Conservation (phyloP, 2,797 vertebrate species). For the Oreochromis grahami region DNA sequence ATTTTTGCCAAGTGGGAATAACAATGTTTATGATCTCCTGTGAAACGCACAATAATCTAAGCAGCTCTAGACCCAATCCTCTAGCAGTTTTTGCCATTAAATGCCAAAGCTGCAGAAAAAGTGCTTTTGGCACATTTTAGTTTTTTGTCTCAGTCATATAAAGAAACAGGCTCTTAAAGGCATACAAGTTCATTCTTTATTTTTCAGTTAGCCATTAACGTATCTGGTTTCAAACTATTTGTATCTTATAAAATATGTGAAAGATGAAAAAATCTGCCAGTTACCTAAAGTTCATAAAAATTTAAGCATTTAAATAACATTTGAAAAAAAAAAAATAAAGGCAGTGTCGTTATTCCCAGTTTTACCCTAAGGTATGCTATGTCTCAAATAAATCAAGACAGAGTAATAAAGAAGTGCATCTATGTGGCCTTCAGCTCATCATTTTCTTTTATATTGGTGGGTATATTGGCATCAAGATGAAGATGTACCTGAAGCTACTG, state of each 20-base stretch:
- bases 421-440: not conserved
- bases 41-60: not conserved
- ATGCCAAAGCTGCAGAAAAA: not conserved
- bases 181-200: rapidly evolving
- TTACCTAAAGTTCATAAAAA: rapidly evolving
- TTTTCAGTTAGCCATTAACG: not conserved
- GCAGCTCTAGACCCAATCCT: not conserved
- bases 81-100: not conserved
- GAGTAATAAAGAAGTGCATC: not conserved
- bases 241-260: not conserved
- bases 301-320: not conserved
- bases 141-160: not conserved
- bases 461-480: not conserved
- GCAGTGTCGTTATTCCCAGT: rapidly evolving
- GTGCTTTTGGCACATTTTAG: not conserved
- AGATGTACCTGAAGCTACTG: not conserved
- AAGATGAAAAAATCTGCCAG: not conserved
- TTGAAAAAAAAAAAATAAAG: not conserved
- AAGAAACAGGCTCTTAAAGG: not conserved
- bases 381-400: not conserved
- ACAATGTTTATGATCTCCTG: not conserved
- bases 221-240: not conserved
- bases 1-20: not conserved
- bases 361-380: not conserved
- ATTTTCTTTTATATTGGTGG: not conserved